These are phyloP conservation scores for Coccyzus lansbergi DNA, from an alignment of 2,797 vertebrate species.

Conservation along the genomic window DNA sequence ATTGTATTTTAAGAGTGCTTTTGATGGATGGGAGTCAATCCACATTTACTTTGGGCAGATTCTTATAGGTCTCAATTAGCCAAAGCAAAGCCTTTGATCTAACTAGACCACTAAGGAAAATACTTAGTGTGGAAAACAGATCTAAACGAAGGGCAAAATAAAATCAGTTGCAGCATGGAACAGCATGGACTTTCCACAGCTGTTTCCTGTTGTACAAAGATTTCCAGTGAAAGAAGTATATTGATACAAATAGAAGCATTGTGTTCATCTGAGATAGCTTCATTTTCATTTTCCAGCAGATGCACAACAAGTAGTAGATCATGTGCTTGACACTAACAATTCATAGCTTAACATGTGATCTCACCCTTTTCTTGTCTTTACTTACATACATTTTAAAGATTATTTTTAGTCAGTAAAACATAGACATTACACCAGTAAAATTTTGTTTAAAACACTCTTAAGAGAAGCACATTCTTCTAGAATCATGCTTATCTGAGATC, in stretches of 20 bases:
- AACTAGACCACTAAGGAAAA: constrained; percentile 25
- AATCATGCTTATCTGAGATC: neutral
- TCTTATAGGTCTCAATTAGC: neutral
- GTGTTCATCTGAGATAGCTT: neutral
- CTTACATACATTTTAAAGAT: neutral
- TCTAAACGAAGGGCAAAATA: neutral
- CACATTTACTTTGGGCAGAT: constrained; percentile 1
- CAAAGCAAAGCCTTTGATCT: constrained; percentile 19
- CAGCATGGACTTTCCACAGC: neutral
- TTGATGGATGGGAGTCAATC: neutral
- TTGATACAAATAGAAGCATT: neutral
- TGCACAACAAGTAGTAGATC: neutral
- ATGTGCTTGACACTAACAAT: neutral
- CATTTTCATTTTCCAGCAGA: neutral
- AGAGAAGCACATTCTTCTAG: neutral
- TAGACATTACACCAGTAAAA: neutral
- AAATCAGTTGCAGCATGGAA: neutral
- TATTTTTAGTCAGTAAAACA: neutral
- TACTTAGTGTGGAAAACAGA: neutral
- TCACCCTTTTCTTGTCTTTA: neutral
- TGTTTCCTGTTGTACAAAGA: neutral
- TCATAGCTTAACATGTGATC: neutral
- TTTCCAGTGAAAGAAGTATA: neutral
- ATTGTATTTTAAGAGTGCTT: neutral
- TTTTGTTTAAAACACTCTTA: neutral